Evolutionary conservation across 2,113 vertebrate genomes (phyloP), one percentile per base, ranked within the genome.

Genomic region (Antennarius striatus): DNA sequence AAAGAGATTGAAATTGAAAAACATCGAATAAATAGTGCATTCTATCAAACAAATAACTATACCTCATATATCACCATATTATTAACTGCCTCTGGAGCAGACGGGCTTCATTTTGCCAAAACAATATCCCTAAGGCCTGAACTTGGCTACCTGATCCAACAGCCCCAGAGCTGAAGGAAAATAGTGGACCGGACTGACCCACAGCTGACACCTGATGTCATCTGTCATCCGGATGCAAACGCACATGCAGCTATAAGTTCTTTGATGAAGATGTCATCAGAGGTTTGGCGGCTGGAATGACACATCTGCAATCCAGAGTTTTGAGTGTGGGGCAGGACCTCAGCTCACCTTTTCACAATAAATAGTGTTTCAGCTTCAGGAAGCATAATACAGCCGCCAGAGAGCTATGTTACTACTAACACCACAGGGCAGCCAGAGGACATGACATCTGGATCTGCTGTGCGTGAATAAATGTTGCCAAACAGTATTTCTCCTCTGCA

Each of bases 401-500:
- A 66, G 54, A 64, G 62, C 69, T 63, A 51, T 36, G 48, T 49
- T 56, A 65, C 59, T 60, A 65, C 73, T 56, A 52, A 75, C 48
- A 56, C 30, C 30, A 4, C 17, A 36, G 81, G 82, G 75, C 87
- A 66, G 78, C 82, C 84, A 88, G 73, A 86, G 87, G 84, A 90
- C 83, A 80, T 75, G 70, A 79, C 88, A 90, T 89, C 87, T 89
- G 86, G 86, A 83, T 63, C 53, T 56, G 58, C 57, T 70, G 63
- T 72, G 63, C 61, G 58, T 70, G 40, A 74, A 68, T 43, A 67
- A 68, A 77, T 56, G 70, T 73, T 84, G 79, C 73, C 81, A 88
- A 86, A 84, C 62, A 67, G 63, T 75, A 81, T 79, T 53, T 67
- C 75, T 77, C 46, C 52, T 62, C 59, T 63, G 15, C 51, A 64